A percentile compares a stretch with the other conserved stretches of the same genome.
phyloP scores from a whole-genome alignment of 64 coral and sea anemone species.

The Actinia tenebrosa region DNA sequence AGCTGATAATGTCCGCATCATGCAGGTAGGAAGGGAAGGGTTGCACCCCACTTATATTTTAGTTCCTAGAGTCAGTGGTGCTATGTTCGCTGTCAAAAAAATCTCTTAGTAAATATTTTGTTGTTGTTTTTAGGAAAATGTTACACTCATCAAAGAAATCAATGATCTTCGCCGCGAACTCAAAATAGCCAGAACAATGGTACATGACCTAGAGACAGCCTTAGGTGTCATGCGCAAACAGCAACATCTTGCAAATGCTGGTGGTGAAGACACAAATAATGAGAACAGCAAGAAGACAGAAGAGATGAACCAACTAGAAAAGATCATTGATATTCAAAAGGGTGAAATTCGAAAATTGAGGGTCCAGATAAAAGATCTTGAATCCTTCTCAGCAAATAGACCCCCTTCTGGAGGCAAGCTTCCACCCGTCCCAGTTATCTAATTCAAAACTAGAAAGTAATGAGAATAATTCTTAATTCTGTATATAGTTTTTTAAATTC shows the following conservation, averaged over 20 bases:
- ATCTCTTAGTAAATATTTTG: not conserved
- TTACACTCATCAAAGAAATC: constrained; percentile 98
- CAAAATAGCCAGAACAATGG: constrained; percentile 89
- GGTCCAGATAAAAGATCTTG: constrained; percentile 88
- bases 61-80: too few relatives aligned
- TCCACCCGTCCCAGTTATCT: constrained; percentile 73
- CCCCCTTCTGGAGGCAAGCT: constrained; percentile 77
- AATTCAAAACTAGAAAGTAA: not conserved
- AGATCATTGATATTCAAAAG: constrained; percentile 96
- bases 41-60: too few relatives aligned
- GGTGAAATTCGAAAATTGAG: constrained; percentile 85
- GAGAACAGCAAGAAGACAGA: constrained; percentile 8
- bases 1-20: constrained; percentile 96
- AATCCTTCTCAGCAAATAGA: constrained; percentile 54
- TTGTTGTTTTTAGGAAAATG: constrained; percentile 74
- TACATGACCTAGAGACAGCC: constrained; percentile 92
- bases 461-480: not conserved
- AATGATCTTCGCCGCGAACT: constrained; percentile 94
- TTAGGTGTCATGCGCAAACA: constrained; percentile 91
- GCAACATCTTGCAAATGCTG: constrained; percentile 37
- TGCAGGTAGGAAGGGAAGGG: constrained; percentile 63
- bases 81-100: too few relatives aligned
- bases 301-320: constrained; percentile 74
- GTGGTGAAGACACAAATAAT: constrained; percentile 5
- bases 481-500: not conserved